Conservation (phyloP, 2,888 invertebrate species). For the Limnephilus auricula region DNA sequence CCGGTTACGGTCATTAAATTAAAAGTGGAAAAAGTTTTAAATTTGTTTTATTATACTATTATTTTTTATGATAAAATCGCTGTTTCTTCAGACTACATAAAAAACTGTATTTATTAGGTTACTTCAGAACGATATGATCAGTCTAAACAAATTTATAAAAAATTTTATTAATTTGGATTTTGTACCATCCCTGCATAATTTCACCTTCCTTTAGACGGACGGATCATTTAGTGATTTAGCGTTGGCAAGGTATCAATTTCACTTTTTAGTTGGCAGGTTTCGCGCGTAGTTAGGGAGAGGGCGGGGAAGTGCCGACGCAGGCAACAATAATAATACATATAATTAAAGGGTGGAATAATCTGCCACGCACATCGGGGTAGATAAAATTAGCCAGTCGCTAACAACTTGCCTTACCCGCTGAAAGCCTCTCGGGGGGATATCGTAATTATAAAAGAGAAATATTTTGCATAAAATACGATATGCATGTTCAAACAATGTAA, state of each 20-base stretch:
- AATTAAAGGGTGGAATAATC: slow-evolving; percentile 30
- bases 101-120: not conserved
- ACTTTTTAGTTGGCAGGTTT: slow-evolving; percentile 6
- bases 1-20: too few relatives aligned
- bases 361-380: slow-evolving; percentile 12
- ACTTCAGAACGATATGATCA: not conserved
- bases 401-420: not conserved
- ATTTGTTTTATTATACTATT: too few relatives aligned
- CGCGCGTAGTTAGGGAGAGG: not conserved
- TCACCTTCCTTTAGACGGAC: not conserved
- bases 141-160: not conserved
- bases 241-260: not conserved
- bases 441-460: not conserved
- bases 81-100: not conserved
- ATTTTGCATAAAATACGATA: not conserved
- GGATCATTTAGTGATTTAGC: not conserved
- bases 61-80: too few relatives aligned
- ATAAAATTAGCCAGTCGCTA: not conserved
- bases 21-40: too few relatives aligned
- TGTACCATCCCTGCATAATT: not conserved
- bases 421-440: not conserved
- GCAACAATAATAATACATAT: not conserved
- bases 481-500: not conserved
- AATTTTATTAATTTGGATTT: not conserved
- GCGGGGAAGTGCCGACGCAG: not conserved